Percentiles rank a stretch among this genome's conserved stretches.
Evolutionary conservation across 2,113 vertebrate genomes (phyloP).

Genomic region (Malurus elegans): DNA sequence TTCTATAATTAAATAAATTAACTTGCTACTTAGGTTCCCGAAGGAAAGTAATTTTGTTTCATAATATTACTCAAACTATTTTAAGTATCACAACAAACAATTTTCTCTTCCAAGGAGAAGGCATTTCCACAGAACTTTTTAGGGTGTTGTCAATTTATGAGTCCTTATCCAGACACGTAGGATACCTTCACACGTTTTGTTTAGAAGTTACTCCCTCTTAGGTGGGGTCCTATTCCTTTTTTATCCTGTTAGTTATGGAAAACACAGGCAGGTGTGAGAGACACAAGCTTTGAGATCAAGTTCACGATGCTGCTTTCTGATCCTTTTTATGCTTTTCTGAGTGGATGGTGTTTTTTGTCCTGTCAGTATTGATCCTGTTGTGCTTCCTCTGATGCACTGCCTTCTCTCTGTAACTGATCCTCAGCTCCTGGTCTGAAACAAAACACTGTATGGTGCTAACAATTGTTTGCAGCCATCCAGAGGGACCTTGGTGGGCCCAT

Average conservation of each 20-base stretch:
- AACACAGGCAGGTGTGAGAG: neutral
- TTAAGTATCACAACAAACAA: neutral
- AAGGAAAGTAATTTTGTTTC: neutral
- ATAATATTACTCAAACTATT: neutral
- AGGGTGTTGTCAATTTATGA: neutral
- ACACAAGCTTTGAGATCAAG: slow-evolving; percentile 42
- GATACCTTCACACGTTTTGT: neutral
- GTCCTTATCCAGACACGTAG: neutral
- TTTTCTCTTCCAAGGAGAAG: neutral
- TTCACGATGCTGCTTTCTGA: neutral
- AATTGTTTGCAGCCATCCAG: neutral
- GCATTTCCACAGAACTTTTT: neutral
- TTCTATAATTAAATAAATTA: neutral
- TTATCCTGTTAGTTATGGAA: neutral
- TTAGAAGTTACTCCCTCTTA: neutral
- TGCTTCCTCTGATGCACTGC: neutral
- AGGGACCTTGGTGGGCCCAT: neutral
- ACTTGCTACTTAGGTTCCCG: neutral
- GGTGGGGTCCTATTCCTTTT: neutral
- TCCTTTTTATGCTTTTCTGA: slow-evolving; percentile 59
- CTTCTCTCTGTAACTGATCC: neutral
- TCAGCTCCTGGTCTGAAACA: slow-evolving; percentile 56
- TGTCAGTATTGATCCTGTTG: neutral
- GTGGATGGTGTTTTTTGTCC: slow-evolving; percentile 66
- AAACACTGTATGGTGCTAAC: neutral